These are phyloP conservation scores for Sparidentex hasta DNA, from an alignment of 2,797 vertebrate genomes.

Conservation along the genomic window DNA sequence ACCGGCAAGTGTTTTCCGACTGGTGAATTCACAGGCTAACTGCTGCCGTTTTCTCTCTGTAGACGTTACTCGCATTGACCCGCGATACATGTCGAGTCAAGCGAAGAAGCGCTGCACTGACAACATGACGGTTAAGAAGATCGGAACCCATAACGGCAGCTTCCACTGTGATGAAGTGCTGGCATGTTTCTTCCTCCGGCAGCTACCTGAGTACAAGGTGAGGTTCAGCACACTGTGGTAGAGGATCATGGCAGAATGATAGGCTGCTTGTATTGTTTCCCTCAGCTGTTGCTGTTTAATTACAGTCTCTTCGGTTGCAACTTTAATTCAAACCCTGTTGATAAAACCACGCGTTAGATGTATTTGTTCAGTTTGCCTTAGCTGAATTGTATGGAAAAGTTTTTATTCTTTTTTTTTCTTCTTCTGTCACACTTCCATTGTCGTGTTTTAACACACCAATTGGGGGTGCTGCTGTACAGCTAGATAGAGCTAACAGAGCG, in stretches of 20 bases:
- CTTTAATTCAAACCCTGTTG: background rate
- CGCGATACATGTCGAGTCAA: constrained; percentile 73
- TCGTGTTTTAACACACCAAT: background rate
- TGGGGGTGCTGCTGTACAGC: constrained; percentile 52
- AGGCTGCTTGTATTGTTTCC: background rate
- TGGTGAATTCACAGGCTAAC: background rate
- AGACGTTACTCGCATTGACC: background rate
- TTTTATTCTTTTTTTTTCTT: background rate
- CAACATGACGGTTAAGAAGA: constrained; percentile 79
- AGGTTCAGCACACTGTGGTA: background rate
- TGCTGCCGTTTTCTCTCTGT: background rate
- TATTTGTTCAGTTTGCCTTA: background rate
- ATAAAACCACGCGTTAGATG: no score
- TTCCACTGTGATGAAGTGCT: constrained; percentile 97
- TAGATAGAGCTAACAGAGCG: background rate
- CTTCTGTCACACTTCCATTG: background rate
- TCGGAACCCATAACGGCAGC: constrained; percentile 94
- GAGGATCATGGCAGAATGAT: rapidly evolving
- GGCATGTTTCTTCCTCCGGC: constrained; percentile 92
- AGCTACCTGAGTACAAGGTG: constrained; percentile 91
- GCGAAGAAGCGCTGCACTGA: constrained; percentile 71
- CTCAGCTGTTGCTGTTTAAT: background rate
- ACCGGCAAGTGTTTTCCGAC: background rate
- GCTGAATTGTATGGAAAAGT: no score
- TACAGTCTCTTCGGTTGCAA: background rate